These are phyloP conservation scores for Psilopsiagon aurifrons DNA, from an alignment of 2,113 vertebrate species.

Conservation along the genomic window DNA sequence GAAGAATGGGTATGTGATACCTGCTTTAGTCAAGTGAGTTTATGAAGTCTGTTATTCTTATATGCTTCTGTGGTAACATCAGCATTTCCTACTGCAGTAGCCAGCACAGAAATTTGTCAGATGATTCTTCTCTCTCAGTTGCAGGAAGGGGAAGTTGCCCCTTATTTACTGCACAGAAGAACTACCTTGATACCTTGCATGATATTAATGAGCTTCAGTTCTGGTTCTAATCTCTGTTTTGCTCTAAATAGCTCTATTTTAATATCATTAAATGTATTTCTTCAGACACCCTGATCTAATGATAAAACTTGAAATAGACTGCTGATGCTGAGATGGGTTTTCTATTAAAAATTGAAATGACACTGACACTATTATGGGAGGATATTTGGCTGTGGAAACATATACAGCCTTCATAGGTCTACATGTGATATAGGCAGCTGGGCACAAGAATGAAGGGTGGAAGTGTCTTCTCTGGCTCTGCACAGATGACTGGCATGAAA, in stretches of 20 bases:
- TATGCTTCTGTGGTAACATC: background rate
- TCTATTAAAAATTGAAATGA: background rate
- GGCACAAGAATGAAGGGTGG: background rate
- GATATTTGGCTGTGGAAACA: background rate
- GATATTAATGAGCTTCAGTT: background rate
- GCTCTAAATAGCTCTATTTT: background rate
- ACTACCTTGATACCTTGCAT: background rate
- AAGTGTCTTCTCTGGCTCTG: background rate
- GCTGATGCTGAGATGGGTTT: background rate
- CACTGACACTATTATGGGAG: background rate
- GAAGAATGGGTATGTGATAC: background rate
- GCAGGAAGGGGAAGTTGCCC: background rate
- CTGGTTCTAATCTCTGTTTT: background rate
- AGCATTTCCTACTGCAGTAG: background rate
- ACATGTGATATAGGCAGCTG: accelerated
- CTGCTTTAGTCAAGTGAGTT: background rate
- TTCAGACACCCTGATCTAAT: background rate
- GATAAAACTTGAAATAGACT: background rate
- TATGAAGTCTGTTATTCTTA: background rate
- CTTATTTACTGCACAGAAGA: background rate
- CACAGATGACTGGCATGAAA: background rate
- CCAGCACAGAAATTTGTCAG: background rate
- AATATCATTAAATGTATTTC: background rate
- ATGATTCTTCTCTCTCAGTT: background rate
- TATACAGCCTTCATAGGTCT: background rate